Evolutionary conservation across 2,888 invertebrate genomes (phyloP), one percentile per base, ranked within the genome.

Genomic region (Caenorhabditis panamensis): DNA sequence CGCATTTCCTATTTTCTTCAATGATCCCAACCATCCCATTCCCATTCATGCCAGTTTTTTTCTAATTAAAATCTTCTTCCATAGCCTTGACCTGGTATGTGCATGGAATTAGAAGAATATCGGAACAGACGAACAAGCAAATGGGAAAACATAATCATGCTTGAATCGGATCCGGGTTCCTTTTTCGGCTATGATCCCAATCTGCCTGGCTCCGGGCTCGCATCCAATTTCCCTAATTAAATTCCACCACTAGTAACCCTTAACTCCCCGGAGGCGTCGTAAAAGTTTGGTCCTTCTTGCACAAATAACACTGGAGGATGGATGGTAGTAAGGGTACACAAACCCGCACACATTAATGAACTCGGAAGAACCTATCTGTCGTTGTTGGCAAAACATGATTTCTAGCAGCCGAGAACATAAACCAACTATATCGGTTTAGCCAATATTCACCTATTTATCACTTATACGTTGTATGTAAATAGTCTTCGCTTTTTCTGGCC

Each of bases 261-360:
- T 75, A 75, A 66, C 75, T 75, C 75, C 75, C 75, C 75, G 66
- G 75, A 75, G 75, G 75, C 75, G 75, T 66, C 75, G 75, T 75
- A 67, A 75, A 75, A 75, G 75, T 75, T 66, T 59, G 41, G 59
- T 53, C 53, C 53, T 51, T 49, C 71, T 66, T 54, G 75, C 75
- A 59, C 66, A 66, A 75, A 75, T 66, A 75, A 75, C 75, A 61
- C 72, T 72, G 41, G 22, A 28, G 56, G 26, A 56, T 49, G 73
- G 41, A 41, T 51, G 31, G 49, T 37, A 22, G 41, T 26, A 9
- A 6, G 64, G 41, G 64, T 51, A 64, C 64, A 66, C 63, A 72
- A 49, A 72, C 59, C 64, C 64, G 58, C 54, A 62, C 73, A 75
- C 66, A 75, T 75, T 75, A 66, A 75, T 75, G 66, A 75, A 75